Conservation (phyloP, 2,113 vertebrate genomes). For the Mungos mungo region DNA sequence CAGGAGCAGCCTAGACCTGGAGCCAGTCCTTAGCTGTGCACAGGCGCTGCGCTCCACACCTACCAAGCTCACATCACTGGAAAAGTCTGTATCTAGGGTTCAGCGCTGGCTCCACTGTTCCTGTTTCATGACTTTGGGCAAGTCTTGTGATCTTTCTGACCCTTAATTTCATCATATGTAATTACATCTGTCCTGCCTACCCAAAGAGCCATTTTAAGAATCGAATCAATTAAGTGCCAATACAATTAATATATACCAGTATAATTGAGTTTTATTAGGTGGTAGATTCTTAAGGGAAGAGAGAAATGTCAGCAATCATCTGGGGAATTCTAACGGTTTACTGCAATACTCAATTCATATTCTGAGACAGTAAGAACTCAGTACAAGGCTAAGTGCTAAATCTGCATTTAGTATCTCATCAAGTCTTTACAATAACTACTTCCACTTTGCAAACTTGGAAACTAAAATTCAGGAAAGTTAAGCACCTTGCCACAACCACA, state of each 20-base stretch:
- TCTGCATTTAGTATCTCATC: not conserved
- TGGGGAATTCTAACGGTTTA: not conserved
- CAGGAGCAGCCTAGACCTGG: not conserved
- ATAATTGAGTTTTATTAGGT: not conserved
- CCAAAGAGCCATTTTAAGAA: conserved; percentile 9
- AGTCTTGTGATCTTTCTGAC: not conserved
- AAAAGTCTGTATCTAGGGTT: not conserved
- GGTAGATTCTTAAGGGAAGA: conserved; percentile 13
- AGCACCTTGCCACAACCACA: not conserved
- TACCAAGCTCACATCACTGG: not conserved
- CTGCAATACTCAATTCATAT: not conserved
- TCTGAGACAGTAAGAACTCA: not conserved
- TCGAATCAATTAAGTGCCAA: conserved; percentile 22
- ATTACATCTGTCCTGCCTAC: not conserved
- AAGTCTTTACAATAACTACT: conserved; percentile 27
- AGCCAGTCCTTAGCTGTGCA: not conserved
- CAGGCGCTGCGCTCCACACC: not conserved
- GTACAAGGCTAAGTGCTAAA: not conserved
- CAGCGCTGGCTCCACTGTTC: not conserved
- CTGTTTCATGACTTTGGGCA: not conserved
- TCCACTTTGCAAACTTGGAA: conserved; percentile 5
- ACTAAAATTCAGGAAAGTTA: not conserved
- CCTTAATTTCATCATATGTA: not conserved
- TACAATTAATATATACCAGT: not conserved
- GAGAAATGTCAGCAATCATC: not conserved